Evolutionary conservation across 2,888 invertebrate species (phyloP).

Genomic region (Margaritifera margaritifera): DNA sequence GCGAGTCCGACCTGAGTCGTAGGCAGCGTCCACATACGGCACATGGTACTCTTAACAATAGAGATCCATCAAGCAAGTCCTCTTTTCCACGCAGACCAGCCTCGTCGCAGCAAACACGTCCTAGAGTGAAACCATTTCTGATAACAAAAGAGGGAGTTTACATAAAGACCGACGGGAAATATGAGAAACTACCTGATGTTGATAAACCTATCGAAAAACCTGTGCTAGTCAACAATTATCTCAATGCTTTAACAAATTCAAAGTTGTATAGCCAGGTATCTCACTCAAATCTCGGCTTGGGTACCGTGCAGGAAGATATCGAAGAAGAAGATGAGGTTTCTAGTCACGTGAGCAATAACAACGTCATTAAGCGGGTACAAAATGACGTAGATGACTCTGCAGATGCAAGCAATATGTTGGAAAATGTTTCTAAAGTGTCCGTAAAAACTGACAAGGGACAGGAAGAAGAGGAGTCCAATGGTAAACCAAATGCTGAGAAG

Average conservation of each 20-base stretch:
- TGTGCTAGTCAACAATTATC: conserved; percentile 31
- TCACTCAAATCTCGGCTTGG: conserved; percentile 23
- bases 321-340: conserved; percentile 25
- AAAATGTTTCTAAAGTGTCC: no score
- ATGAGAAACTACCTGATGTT: conserved; percentile 29
- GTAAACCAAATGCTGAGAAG: no score
- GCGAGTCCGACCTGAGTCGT: conserved; percentile 1
- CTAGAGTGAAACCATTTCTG: conserved; percentile 15
- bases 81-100: conserved; percentile 15
- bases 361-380: neutral
- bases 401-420: no score
- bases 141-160: conserved; percentile 37
- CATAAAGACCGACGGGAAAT: conserved; percentile 29
- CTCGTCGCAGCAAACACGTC: conserved; percentile 16
- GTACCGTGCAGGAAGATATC: conserved; percentile 31
- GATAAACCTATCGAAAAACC: conserved; percentile 29
- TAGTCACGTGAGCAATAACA: conserved; percentile 1
- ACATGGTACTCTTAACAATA: conserved; percentile 12
- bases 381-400: neutral
- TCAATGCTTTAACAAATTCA: conserved; percentile 10
- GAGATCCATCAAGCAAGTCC: conserved; percentile 12
- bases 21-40: conserved; percentile 40
- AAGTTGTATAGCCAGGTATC: conserved; percentile 7
- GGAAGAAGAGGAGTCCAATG: neutral
- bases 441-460: neutral